These are phyloP conservation scores for Papilio demoleus DNA, from an alignment of 2,888 invertebrate genomes.

Conservation along the genomic window DNA sequence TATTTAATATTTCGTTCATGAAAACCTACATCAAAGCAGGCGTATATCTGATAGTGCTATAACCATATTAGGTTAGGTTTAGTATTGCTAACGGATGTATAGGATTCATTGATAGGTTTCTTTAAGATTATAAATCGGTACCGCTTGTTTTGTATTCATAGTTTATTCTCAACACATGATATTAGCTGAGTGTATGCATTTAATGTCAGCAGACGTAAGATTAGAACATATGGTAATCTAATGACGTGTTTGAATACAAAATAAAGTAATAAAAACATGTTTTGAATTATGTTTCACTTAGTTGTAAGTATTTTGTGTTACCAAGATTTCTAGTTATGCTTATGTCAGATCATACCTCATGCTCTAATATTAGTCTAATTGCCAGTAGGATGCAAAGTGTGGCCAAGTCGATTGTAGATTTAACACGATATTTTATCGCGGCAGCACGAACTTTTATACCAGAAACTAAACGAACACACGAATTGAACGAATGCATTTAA, in stretches of 20 bases:
- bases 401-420: too few species aligned
- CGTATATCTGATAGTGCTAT: background rate
- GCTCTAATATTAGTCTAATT: too few species aligned
- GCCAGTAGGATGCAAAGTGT: too few species aligned
- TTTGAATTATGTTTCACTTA: slow-evolving; percentile 8
- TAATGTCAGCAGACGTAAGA: slow-evolving; percentile 26
- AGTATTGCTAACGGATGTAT: slow-evolving; percentile 8
- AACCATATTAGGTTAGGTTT: background rate
- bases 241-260: slow-evolving; percentile 27
- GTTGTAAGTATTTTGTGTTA: too few species aligned
- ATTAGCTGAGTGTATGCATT: slow-evolving; percentile 24
- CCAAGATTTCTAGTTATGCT: too few species aligned
- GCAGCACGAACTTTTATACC: too few species aligned
- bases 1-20: background rate
- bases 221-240: slow-evolving; percentile 19
- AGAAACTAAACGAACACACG: too few species aligned
- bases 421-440: too few species aligned
- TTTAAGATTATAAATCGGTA: slow-evolving; percentile 7
- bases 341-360: too few species aligned
- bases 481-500: too few species aligned
- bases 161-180: slow-evolving; percentile 24
- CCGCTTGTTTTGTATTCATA: slow-evolving; percentile 32
- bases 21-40: background rate
- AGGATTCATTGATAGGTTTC: slow-evolving; percentile 10
- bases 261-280: slow-evolving; percentile 11